Percentiles rank a stretch among this genome's conserved stretches.
Conservation (phyloP, 2,888 invertebrate species). For the Mesoligia furuncula region DNA sequence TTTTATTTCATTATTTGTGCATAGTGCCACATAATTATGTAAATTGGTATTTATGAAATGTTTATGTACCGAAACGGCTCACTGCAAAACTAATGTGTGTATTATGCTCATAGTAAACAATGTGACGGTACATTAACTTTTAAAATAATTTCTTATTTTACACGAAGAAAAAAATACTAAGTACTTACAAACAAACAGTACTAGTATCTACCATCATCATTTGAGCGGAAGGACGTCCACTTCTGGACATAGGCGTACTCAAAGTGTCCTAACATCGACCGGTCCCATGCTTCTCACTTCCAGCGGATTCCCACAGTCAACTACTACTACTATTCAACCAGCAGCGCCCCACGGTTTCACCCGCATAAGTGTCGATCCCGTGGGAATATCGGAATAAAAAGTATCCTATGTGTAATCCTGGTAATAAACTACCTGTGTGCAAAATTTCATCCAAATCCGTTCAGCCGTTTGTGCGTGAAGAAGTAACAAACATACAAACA, state of each 20-base stretch:
- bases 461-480: no score
- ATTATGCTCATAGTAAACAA: slow-evolving; percentile 43
- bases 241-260: no score
- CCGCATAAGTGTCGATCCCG: no score
- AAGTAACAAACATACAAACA: no score
- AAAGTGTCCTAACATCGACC: neutral
- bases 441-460: no score
- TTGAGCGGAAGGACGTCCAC: neutral
- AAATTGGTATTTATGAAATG: slow-evolving; percentile 38
- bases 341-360: no score
- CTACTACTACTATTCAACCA: no score
- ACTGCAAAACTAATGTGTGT: slow-evolving; percentile 41
- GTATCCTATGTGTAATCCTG: no score
- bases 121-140: slow-evolving; percentile 30
- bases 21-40: slow-evolving; percentile 52
- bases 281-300: neutral
- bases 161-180: neutral
- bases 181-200: neutral
- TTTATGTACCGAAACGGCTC: slow-evolving; percentile 40
- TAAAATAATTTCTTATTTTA: slow-evolving; percentile 9
- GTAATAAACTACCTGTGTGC: rapidly evolving
- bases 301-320: no score
- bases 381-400: no score
- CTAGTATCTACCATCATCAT: neutral
- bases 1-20: slow-evolving; percentile 24